These are phyloP conservation scores for Atopsyche davidsoni DNA, from an alignment of 1,140 invertebrate species.

Conservation along the genomic window DNA sequence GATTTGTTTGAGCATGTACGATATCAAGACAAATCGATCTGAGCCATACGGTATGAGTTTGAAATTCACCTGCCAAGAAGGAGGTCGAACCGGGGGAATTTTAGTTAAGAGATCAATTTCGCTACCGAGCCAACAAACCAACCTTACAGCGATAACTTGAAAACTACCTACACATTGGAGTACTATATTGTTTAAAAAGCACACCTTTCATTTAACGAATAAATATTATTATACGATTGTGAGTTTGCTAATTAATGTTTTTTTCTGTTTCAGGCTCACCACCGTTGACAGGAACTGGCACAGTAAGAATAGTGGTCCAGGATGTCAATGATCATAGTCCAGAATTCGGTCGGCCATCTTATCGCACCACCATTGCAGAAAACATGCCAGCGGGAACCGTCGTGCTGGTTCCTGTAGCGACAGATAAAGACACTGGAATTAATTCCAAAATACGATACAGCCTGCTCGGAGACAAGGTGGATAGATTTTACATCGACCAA, in stretches of 20 bases:
- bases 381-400: conserved; percentile 66
- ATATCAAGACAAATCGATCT: too few species aligned
- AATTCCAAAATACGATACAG: conserved; percentile 82
- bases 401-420: conserved; percentile 66
- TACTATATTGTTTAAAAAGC: conserved; percentile 4
- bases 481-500: conserved; percentile 68
- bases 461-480: conserved; percentile 70
- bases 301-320: conserved; percentile 79
- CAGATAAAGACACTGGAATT: conserved; percentile 73
- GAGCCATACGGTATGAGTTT: too few species aligned
- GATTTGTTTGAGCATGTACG: too few species aligned
- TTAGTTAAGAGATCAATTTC: too few species aligned
- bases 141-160: too few species aligned
- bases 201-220: background rate
- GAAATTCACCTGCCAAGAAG: too few species aligned
- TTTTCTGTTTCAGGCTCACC: conserved; percentile 67
- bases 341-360: conserved; percentile 71
- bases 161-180: too few species aligned
- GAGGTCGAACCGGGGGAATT: too few species aligned
- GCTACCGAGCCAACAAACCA: background rate
- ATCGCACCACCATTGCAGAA: conserved; percentile 69
- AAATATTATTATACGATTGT: conserved; percentile 1
- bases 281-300: conserved; percentile 80
- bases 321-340: conserved; percentile 93
- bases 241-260: conserved; percentile 14